These are phyloP conservation scores for Linnaemya vulpina DNA, from an alignment of 2,888 invertebrate species.

Conservation along the genomic window DNA sequence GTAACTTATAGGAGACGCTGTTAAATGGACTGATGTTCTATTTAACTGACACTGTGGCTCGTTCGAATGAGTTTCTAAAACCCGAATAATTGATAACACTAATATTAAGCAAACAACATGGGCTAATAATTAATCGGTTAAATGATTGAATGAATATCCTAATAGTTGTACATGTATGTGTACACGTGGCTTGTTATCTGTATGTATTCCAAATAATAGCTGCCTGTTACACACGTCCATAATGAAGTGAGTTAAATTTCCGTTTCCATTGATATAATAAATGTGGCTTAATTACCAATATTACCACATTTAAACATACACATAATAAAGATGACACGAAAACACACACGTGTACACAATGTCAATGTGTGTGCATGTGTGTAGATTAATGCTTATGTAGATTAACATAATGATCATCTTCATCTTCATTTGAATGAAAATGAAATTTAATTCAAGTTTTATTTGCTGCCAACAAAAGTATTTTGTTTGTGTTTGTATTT, in stretches of 20 bases:
- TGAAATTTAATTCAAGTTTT: constrained; percentile 38
- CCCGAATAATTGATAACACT: too few species aligned
- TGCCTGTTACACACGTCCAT: background rate
- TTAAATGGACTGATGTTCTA: too few species aligned
- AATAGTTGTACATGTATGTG: background rate
- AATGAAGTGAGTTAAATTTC: constrained; percentile 41
- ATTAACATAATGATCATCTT: constrained; percentile 1
- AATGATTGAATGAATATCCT: too few species aligned
- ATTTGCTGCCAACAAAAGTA: constrained; percentile 33
- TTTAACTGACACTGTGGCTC: too few species aligned
- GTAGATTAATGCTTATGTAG: background rate
- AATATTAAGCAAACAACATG: too few species aligned
- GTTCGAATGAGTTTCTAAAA: too few species aligned
- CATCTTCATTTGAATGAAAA: constrained; percentile 37
- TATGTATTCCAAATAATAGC: constrained; percentile 2
- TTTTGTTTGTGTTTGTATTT: constrained; percentile 19
- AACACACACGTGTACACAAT: background rate
- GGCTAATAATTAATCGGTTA: too few species aligned
- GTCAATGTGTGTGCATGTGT: background rate
- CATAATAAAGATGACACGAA: background rate
- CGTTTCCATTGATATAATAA: constrained; percentile 42
- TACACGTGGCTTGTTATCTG: background rate
- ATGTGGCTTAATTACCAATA: constrained; percentile 13
- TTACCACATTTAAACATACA: constrained; percentile 28
- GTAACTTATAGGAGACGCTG: too few species aligned